Conservation (phyloP, 1,140 invertebrate genomes). For the Forficula auricularia region DNA sequence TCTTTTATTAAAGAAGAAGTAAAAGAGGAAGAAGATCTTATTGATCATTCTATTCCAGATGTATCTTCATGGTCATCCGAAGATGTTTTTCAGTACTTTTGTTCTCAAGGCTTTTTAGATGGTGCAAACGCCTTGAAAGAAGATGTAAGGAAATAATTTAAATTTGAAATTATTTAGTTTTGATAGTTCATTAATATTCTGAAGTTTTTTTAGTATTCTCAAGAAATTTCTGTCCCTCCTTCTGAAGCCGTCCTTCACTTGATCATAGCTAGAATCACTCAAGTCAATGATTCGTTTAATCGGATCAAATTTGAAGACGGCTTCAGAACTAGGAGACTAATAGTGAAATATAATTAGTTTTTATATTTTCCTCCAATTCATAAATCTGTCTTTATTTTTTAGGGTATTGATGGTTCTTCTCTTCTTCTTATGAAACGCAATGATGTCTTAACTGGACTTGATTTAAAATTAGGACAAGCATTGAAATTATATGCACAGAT, state of each 20-base stretch:
- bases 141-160: conserved; percentile 37
- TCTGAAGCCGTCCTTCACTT: too few species aligned
- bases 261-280: background rate
- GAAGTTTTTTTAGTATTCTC: background rate
- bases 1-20: background rate
- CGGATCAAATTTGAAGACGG: background rate
- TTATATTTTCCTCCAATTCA: background rate
- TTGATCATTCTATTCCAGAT: conserved; percentile 55
- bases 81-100: conserved; percentile 66
- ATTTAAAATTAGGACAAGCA: conserved; percentile 66
- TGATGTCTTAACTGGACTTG: conserved; percentile 60
- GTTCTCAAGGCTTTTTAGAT: conserved; percentile 47
- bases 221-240: too few species aligned
- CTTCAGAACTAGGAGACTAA: background rate
- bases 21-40: conserved; percentile 14
- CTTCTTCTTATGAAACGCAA: conserved; percentile 57
- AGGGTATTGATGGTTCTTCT: conserved; percentile 79
- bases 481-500: conserved; percentile 69
- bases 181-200: background rate
- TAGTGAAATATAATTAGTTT: background rate
- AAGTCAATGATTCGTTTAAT: background rate
- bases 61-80: conserved; percentile 60
- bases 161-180: background rate
- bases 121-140: conserved; percentile 59
- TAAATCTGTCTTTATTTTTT: conserved; percentile 21